Evolutionary conservation across 2,797 vertebrate species (phyloP).

Genomic region (Dallia pectoralis): DNA sequence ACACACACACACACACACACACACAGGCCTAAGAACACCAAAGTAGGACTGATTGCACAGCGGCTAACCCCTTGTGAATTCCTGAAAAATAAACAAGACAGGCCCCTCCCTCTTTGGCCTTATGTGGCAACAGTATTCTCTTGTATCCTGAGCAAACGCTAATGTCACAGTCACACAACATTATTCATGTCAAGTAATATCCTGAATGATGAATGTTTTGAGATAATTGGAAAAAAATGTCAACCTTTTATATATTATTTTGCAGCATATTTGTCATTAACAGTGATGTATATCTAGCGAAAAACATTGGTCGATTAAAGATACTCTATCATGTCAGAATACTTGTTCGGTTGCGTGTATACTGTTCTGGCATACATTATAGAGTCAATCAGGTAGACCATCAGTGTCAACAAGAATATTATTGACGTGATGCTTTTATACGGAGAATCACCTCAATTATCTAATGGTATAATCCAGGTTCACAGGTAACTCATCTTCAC

Average conservation of each 20-base stretch:
- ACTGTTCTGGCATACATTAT: conserved; percentile 7
- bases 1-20: neutral
- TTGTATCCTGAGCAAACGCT: neutral
- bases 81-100: neutral
- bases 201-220: neutral
- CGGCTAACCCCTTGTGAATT: neutral
- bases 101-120: neutral
- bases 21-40: conserved; percentile 16
- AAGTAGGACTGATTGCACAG: neutral
- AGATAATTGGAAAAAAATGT: neutral
- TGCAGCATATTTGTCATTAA: neutral
- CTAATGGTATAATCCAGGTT: too few species aligned
- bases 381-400: neutral
- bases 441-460: too few species aligned
- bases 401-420: neutral
- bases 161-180: neutral
- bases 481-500: too few species aligned
- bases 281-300: neutral
- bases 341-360: neutral
- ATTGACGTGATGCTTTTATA: neutral
- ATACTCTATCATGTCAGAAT: neutral
- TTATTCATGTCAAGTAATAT: too few species aligned
- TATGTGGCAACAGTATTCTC: neutral
- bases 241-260: neutral
- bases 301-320: neutral